Evolutionary conservation across 2,797 vertebrate genomes (phyloP), one percentile per base, ranked within the genome.

Genomic region (Acanthopagrus latus): DNA sequence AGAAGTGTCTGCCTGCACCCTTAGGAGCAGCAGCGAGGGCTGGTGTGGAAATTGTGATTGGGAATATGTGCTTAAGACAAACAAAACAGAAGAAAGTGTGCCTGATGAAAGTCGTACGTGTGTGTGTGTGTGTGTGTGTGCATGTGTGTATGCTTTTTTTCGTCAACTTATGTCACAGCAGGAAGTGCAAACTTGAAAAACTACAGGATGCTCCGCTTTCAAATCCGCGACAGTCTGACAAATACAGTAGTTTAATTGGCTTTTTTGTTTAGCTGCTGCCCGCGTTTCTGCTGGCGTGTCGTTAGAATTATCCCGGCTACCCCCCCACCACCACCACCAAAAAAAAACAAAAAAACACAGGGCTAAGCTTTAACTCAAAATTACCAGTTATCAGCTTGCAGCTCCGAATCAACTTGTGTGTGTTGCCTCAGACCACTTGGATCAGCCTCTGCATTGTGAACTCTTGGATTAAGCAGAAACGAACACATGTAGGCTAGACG

Each of bases 51-150:
- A 94, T 90, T 93, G 93, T 93, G 94, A 94, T 95, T 94, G 91
- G 92, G 93, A 93, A 93, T 94, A 93, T 92, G 89, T 92, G 92
- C 93, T 94, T 94, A 93, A 94, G 92, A 93, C 92, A 94, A 95
- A 94, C 93, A 94, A 94, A 94, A 93, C 91, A 92, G 89, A 94
- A 93, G 87, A 93, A 93, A 93, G 91, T 91, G 83, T 82, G 83
- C 74, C 89, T 92, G 93, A 93, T 92, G 88, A 93, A 93, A 93
- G 92, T 83, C 51, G 64, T 74, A 57, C 82, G 65, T 86, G 81
- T 81, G 66, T 56, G 12, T 63, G 60, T 65, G 46, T 66, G 56
- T 65, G 54, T 67, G 51, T 27, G 18, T 78, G 72, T 33, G 29
- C 6, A 6, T 56, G 18, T 76, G 72, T 64, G 56, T 55, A 2